Evolutionary conservation across 2,888 invertebrate species (phyloP).

Genomic region (Microplitis deprimator): DNA sequence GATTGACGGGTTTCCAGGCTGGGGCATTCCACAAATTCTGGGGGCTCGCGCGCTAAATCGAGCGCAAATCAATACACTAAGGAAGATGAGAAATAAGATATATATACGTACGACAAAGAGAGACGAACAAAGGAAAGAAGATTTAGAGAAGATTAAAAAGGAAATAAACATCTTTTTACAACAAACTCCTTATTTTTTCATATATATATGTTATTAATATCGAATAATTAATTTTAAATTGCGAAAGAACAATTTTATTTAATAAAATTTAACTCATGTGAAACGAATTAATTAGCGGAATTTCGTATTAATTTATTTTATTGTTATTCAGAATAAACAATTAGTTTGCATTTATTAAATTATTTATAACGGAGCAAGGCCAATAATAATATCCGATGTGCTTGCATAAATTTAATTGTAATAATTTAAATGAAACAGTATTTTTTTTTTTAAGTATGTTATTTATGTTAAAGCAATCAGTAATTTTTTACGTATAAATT

Average conservation of each 20-base stretch:
- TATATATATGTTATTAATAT: neutral
- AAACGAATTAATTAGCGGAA: slow-evolving; percentile 16
- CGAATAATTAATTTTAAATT: neutral
- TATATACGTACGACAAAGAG: slow-evolving; percentile 54
- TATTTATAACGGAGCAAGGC: neutral
- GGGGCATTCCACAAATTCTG: slow-evolving; percentile 70
- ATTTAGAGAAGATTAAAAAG: slow-evolving; percentile 18
- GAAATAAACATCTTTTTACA: neutral
- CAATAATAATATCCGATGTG: neutral
- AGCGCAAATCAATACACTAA: slow-evolving; percentile 58
- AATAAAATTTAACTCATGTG: neutral
- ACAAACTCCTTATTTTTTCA: neutral
- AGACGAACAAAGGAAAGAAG: slow-evolving; percentile 24
- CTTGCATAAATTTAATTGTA: neutral
- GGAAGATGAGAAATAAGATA: slow-evolving; percentile 48
- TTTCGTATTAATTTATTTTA: slow-evolving; percentile 6
- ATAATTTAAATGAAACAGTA: slow-evolving; percentile 9
- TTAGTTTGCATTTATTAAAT: neutral
- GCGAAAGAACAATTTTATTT: neutral
- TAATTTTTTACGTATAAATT: neutral
- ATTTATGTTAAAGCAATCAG: neutral
- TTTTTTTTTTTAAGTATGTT: neutral
- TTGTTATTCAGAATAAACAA: neutral
- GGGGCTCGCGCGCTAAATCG: slow-evolving; percentile 61
- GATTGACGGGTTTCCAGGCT: slow-evolving; percentile 67